Evolutionary conservation across 53 echinoderm and acorn worm species (phyloP).

Genomic region (Hippasteria phrygiana): DNA sequence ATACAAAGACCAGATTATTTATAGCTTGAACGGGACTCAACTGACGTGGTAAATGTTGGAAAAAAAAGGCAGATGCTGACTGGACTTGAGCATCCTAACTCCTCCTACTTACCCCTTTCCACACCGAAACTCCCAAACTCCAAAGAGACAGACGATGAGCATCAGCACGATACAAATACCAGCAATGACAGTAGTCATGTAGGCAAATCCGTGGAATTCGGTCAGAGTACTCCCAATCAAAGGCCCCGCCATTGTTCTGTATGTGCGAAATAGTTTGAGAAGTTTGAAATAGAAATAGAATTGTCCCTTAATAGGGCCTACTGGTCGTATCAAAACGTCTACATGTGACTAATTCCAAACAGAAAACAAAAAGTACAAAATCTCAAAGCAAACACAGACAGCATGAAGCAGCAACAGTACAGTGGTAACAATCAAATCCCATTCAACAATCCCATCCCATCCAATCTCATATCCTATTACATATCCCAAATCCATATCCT

Average conservation of each 20-base stretch:
- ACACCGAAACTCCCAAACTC: conserved; percentile 74
- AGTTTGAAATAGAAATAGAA: neutral
- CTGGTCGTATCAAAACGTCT: neutral
- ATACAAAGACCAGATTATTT: no score
- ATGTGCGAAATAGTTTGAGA: neutral
- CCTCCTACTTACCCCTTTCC: conserved; percentile 67
- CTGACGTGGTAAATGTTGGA: no score
- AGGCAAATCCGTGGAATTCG: conserved; percentile 55
- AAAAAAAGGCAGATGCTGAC: neutral
- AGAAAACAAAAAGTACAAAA: no score
- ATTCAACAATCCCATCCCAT: no score
- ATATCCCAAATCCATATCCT: no score
- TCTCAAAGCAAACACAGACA: no score
- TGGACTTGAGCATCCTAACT: neutral
- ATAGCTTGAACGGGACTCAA: no score
- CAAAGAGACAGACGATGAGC: conserved; percentile 52
- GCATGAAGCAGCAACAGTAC: no score
- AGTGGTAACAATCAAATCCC: no score
- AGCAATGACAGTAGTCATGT: conserved; percentile 53
- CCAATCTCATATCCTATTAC: no score
- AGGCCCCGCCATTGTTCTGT: conserved; percentile 63
- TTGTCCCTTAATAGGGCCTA: neutral
- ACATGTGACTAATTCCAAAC: no score
- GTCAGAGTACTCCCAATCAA: conserved; percentile 47
- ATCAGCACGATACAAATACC: conserved; percentile 14